These are phyloP conservation scores for Premnoplex brunnescens DNA, from an alignment of 2,797 vertebrate genomes.

Conservation along the genomic window DNA sequence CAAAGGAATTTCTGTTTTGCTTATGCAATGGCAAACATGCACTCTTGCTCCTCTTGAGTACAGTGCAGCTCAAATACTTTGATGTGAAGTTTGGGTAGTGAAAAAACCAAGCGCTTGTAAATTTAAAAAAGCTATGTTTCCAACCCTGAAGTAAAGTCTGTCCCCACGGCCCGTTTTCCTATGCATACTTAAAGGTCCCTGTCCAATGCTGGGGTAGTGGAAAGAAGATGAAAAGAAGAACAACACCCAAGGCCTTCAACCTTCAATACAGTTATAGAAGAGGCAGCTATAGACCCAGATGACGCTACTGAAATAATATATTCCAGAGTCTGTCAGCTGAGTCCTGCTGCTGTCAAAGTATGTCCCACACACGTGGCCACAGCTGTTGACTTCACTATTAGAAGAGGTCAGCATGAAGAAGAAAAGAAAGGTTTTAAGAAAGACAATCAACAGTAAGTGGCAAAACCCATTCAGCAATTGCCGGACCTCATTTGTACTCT, in stretches of 20 bases:
- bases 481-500: not conserved
- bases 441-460: not conserved
- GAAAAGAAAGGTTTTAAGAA: constrained; percentile 13
- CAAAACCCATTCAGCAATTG: not conserved
- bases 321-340: constrained; percentile 34
- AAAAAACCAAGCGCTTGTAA: constrained; percentile 7
- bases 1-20: not conserved
- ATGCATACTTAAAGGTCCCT: not conserved
- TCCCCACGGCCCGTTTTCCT: not conserved
- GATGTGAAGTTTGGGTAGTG: constrained; percentile 11
- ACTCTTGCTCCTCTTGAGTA: not conserved
- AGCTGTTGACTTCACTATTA: constrained; percentile 7
- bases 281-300: not conserved
- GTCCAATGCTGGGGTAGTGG: not conserved
- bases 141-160: not conserved
- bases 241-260: not conserved
- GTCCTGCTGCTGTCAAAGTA: constrained; percentile 22
- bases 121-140: constrained; percentile 1
- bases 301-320: not conserved
- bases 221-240: constrained; percentile 7
- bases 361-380: not conserved
- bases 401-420: not conserved
- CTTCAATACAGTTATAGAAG: not conserved
- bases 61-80: not conserved
- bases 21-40: not conserved